Evolutionary conservation across 2,113 vertebrate genomes (phyloP).

Genomic region (Myocastor coypus): DNA sequence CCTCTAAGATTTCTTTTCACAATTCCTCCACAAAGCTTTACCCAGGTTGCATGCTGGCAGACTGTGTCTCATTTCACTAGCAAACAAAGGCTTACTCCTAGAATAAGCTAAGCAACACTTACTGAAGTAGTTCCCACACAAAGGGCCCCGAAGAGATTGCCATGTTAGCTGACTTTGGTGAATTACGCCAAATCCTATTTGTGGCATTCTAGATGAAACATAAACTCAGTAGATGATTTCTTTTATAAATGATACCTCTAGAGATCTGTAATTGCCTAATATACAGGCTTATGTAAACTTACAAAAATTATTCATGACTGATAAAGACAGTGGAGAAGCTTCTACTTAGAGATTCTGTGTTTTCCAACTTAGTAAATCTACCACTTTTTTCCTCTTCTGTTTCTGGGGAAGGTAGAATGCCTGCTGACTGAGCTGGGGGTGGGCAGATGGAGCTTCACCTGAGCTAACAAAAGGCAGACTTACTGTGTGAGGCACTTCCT

Average conservation of each 20-base stretch:
- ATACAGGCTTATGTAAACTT: not conserved
- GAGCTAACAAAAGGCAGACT: constrained; percentile 74
- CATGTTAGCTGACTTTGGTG: not conserved
- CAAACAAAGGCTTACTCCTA: not conserved
- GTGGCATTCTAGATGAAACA: not conserved
- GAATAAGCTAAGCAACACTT: not conserved
- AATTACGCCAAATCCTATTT: not conserved
- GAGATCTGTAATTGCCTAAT: not conserved
- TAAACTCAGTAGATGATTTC: not conserved
- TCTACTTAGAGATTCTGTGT: not conserved
- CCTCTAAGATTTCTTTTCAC: constrained; percentile 13
- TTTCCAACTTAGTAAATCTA: not conserved
- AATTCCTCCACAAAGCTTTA: not conserved
- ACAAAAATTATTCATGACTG: not conserved
- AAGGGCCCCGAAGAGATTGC: not conserved
- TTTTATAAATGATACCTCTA: not conserved
- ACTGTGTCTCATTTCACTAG: not conserved
- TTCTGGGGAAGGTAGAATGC: not conserved
- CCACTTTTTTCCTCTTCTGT: not conserved
- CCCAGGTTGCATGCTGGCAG: not conserved
- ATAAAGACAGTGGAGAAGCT: not conserved
- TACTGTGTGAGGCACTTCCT: constrained; percentile 92
- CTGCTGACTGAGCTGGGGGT: not conserved
- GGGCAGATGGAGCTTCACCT: fast-evolving
- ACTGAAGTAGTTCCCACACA: not conserved